Base-by-base conservation (phyloP, 2,113 vertebrate genomes). In the Megalops atlanticus region DNA sequence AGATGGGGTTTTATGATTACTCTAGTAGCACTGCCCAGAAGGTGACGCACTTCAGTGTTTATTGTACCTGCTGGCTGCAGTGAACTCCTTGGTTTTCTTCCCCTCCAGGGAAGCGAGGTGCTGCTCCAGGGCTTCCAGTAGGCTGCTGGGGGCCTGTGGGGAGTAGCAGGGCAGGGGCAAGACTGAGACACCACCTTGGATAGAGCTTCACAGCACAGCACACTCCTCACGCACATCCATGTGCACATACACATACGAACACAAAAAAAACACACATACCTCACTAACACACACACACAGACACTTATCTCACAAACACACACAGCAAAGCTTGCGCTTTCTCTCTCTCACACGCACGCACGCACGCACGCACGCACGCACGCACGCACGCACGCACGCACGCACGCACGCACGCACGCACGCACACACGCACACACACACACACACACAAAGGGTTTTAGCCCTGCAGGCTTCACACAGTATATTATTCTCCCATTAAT, bases 81-180 rank as follows among this genome's bases (percentile, higher is more conserved):
- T 95, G 75, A 94, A 86, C 79, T 97, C 95, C 87, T 97, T 97
- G 77, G 96, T 95, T 89, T 96, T 97, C 92, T 95, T 95, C 79
- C 97, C 95, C 90, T 99, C 97, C 91, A 99, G 92, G 85, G 97
- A 99, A 91, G 95, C 95, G 91, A 98, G 91, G 89, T 99, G 97
- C 84, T 98, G 96, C 89, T 97, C 96, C 87, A 99, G 89, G 84
- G 97, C 95, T 93, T 98, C 96, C 89, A 97, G 93, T 85, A 98
- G 96, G 90, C 96, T 96, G 89, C 92, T 95, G 79, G 97, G 96
- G 83, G 96, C 96, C 97, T 98, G 87, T 18, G 68, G 75, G 78
- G 54, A n/a, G 72, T 43, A 75, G 83, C 39, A 64, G 69, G 71
- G 86, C 39, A 85, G 84, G 43, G 70, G 76, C 27, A 33, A 39